Evolutionary conservation across 2,888 invertebrate genomes (phyloP).

Genomic region (Drosophila mercatorum): DNA sequence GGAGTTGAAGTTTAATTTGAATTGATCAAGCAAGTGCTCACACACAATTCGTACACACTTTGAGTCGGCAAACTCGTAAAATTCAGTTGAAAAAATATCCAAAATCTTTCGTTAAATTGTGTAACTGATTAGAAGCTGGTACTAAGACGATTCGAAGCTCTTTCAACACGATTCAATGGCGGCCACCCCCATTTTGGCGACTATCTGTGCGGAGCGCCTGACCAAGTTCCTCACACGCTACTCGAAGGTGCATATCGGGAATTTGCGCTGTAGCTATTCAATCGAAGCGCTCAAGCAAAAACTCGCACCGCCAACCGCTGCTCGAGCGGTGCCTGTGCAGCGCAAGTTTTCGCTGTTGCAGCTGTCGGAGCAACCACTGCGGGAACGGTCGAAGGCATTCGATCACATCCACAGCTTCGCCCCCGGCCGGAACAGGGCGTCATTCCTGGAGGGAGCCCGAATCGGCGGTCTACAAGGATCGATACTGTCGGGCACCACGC

Average conservation of each 20-base stretch:
- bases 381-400: constrained; percentile 17
- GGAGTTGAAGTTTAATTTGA: background rate
- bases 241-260: constrained; percentile 36
- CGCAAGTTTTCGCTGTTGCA: constrained; percentile 39
- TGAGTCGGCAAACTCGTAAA: constrained; percentile 16
- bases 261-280: constrained; percentile 22
- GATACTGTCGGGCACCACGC: background rate
- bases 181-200: constrained; percentile 63
- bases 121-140: constrained; percentile 6
- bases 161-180: constrained; percentile 44
- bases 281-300: background rate
- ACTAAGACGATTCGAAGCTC: background rate
- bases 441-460: background rate
- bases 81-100: constrained; percentile 17
- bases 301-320: background rate
- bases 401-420: constrained; percentile 8
- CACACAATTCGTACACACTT: constrained; percentile 9
- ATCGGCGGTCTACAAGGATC: background rate
- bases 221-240: constrained; percentile 62
- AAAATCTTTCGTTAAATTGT: constrained; percentile 35
- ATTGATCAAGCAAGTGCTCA: constrained; percentile 10
- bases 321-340: background rate
- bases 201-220: constrained; percentile 68
- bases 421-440: background rate
- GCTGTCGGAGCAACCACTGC: background rate